Evolutionary conservation across 2,113 vertebrate genomes (phyloP), one percentile per base, ranked within the genome.

Genomic region (Ptychochromis oligacanthus): DNA sequence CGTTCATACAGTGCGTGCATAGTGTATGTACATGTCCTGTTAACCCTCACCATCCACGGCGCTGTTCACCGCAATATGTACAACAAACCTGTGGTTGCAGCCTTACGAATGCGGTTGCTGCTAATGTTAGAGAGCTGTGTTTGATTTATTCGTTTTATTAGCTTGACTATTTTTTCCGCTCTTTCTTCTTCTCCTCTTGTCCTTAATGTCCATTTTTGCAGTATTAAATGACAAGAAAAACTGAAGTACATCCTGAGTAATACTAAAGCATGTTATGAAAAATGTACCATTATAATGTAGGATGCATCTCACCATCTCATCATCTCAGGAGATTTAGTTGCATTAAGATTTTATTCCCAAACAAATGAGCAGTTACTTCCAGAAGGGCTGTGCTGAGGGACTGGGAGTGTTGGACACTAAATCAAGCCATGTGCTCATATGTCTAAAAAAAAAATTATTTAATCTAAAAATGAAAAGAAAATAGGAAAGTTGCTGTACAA

Each of bases 41-140:
- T 54, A 34, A 54, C 67, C 7, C 15, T 49, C 12, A 6, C 14
- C 17, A 49, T 15, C 14, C 15, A 49, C 13, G 24, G 38, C 62
- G 1, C 7, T 24, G 40, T 0, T 24, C 64, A 70, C 64, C 2
- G 0, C 15, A 17, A 72, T 10, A 20, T 3, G 67, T 54, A 20
- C 24, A 31, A 15, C 43, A 52, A 24, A 52, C 17, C 0, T 1
- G 22, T 52, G 65, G 3, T 52, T 31, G 7, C 24, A 70, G 24
- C 24, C 24, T 46, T 49, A 40, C 1, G 52, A 31, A 72, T 7
- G 17, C 40, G 43, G n/a, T 1, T 65, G 43, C 9, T 65, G n/a
- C n/a, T 65, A 24, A 65, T 0, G 62, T 65, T 10, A 65, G 64
- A 67, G 9, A 46, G 8, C 38, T 13, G 17, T 52, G 15, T 12